A percentile compares a stretch with the other conserved stretches of the same genome.
Conservation (phyloP, 2,113 vertebrate genomes). For the Bettongia penicillata region DNA sequence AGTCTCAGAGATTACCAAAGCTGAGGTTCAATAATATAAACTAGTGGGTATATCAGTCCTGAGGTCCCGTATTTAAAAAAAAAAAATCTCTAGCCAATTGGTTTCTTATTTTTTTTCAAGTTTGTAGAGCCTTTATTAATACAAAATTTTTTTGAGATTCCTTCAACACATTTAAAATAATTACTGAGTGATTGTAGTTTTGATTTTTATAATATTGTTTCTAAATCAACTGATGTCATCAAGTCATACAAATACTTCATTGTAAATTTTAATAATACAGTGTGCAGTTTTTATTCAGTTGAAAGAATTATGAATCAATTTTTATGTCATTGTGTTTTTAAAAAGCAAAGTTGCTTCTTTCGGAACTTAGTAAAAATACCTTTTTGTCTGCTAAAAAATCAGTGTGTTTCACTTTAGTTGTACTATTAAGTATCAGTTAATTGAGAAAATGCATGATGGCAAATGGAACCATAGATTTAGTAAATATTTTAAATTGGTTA, state of each 20-base stretch:
- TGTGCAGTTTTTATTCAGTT: not conserved
- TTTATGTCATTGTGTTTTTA: not conserved
- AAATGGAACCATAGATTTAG: not conserved
- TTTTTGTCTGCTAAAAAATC: not conserved
- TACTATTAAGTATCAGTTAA: not conserved
- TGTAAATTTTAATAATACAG: not conserved
- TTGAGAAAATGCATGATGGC: not conserved
- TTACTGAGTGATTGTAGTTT: not conserved
- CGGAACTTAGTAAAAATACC: not conserved
- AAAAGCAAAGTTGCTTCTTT: not conserved
- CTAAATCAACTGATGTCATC: not conserved
- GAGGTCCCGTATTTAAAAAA: not conserved
- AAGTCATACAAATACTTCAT: not conserved
- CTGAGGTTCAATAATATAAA: not conserved
- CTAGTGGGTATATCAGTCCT: not conserved
- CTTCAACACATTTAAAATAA: not conserved
- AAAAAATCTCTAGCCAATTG: not conserved
- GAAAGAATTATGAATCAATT: not conserved
- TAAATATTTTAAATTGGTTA: not conserved
- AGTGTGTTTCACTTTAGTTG: not conserved
- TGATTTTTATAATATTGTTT: not conserved
- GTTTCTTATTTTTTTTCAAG: not conserved
- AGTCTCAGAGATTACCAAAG: not conserved
- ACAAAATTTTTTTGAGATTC: not conserved
- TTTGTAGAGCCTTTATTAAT: not conserved